Percentiles rank a stretch among this genome's conserved stretches.
Evolutionary conservation across 2,113 vertebrate genomes (phyloP).

Genomic region (Chaetodon trifascialis): DNA sequence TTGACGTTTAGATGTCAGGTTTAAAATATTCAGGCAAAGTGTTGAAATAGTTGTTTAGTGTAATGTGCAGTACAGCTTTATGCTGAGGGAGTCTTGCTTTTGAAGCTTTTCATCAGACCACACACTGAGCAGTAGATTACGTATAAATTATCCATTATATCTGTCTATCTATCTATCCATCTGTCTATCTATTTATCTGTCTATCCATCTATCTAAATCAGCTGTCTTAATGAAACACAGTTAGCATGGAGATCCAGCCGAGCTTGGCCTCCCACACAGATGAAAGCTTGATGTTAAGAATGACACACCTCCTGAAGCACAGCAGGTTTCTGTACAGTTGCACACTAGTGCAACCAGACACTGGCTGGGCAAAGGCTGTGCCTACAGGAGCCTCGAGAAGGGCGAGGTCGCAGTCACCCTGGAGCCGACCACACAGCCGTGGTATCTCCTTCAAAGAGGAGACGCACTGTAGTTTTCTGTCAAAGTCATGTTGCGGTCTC

Average conservation of each 20-base stretch:
- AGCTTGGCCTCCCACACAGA: constrained; percentile 24
- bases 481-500: constrained; percentile 25
- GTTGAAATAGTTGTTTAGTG: constrained; percentile 8
- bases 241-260: background rate
- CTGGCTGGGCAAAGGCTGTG: constrained; percentile 23
- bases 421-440: constrained; percentile 52
- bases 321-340: constrained; percentile 37
- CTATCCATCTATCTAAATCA: background rate
- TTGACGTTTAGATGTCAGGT: constrained; percentile 41
- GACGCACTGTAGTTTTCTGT: no score
- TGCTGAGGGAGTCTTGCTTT: background rate
- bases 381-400: background rate
- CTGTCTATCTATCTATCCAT: no score
- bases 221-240: constrained; percentile 19
- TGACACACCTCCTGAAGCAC: constrained; percentile 1
- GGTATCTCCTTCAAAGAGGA: constrained; percentile 5
- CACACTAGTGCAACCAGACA: constrained; percentile 26
- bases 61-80: background rate
- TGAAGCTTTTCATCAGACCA: constrained; percentile 36
- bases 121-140: constrained; percentile 16
- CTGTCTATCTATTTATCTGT: no score
- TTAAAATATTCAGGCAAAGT: constrained; percentile 26
- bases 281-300: constrained; percentile 18
- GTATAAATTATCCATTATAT: background rate
- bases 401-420: constrained; percentile 33